Evolutionary conservation across 2,113 vertebrate species (phyloP).

Genomic region (Pseudorectes ferrugineus): DNA sequence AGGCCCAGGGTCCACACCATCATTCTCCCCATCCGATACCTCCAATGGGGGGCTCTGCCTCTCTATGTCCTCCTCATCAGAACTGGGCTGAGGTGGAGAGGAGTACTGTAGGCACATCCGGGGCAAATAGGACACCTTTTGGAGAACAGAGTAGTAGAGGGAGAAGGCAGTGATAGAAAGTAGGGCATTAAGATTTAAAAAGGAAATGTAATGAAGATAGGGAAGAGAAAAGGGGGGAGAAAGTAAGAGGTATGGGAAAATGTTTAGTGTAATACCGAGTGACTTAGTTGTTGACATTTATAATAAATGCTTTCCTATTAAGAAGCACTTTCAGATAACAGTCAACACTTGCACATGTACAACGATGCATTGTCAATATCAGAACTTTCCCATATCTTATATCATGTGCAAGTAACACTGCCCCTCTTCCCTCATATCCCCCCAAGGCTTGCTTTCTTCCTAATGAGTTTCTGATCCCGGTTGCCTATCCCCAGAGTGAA

Average conservation of each 20-base stretch:
- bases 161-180: background rate
- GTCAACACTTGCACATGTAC: background rate
- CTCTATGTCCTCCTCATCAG: constrained; percentile 91
- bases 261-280: background rate
- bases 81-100: constrained; percentile 83
- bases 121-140: constrained; percentile 74
- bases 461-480: background rate
- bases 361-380: background rate
- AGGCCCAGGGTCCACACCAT: constrained; percentile 79
- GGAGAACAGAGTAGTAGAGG: background rate
- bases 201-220: background rate
- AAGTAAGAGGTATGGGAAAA: background rate
- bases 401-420: background rate
- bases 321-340: background rate
- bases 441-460: background rate
- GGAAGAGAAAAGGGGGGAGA: background rate
- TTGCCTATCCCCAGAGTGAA: background rate
- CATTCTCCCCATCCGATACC: constrained; percentile 92
- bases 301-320: background rate
- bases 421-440: background rate
- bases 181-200: background rate
- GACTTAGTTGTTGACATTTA: background rate
- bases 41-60: constrained; percentile 88
- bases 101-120: constrained; percentile 78
- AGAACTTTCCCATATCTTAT: background rate